Base-by-base conservation (phyloP, 2,113 vertebrate genomes). In the Sitta europaea region DNA sequence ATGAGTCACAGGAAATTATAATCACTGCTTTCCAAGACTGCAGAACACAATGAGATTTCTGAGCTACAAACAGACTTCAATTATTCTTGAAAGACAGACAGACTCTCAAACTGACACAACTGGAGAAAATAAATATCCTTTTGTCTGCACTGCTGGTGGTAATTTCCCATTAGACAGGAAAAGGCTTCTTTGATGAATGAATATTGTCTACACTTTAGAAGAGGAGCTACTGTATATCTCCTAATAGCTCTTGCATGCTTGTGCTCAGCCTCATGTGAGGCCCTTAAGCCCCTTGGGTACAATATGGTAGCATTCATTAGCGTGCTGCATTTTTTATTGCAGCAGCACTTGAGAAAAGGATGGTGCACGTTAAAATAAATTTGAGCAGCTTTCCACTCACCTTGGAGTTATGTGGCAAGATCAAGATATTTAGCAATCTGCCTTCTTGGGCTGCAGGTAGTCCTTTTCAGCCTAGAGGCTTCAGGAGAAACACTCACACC, bases 111-210 rank as follows among this genome's bases (percentile, higher is more conserved):
- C 78, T 71, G 91, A 85, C 86, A 87, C 5, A 1, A 87, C 8
- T 77, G 73, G 59, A 91, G 86, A 95, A 96, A 93, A 94, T 86
- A 96, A 96, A 97, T 88, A 88, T 86, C 86, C 86, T 96, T 97
- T 92, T 96, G 86, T 92, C 91, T 91, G 86, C 88, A 71, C 89
- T 79, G 87, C 92, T 94, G 90, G 91, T 95, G 92, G 76, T 66
- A 87, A 88, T 96, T 95, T 95, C 86, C 86, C 87, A 95, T 97
- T 83, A 93, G 90, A 86, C 93, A 94, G 91, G 92, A 95, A 94
- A 96, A 93, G 43, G 63, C 68, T 85, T 65, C 84, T 94, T 84
- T 95, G 92, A 94, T 90, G 90, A 92, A 95, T 92, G 91, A 94
- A 88, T 93, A 94, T 80, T 94, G 88, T 89, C 87, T 84, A 81